Conservation (phyloP, 2,797 vertebrate genomes). For the Bradypodion ventrale region DNA sequence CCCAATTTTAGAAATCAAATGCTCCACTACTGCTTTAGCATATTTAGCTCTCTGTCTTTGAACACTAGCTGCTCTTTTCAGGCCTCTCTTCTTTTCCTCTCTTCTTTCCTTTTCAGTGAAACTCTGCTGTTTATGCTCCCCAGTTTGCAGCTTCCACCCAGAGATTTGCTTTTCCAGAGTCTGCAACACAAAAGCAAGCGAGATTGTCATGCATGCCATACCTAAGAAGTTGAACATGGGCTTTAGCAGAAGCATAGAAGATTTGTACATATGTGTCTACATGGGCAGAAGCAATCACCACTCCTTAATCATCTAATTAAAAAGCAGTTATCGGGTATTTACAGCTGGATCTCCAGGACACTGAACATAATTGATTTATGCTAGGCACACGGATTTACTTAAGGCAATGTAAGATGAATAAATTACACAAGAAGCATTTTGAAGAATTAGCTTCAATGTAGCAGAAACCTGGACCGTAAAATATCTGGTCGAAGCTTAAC, state of each 20-base stretch:
- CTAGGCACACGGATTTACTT: background rate
- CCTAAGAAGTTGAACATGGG: too few species aligned
- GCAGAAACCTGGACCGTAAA: background rate
- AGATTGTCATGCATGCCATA: constrained; percentile 32
- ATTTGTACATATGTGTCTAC: background rate
- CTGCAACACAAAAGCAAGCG: constrained; percentile 71
- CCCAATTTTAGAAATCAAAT: constrained; percentile 76
- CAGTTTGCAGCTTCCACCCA: constrained; percentile 78
- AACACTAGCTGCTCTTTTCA: constrained; percentile 82
- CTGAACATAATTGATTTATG: background rate
- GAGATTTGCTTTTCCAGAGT: constrained; percentile 78
- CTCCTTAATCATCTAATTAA: background rate
- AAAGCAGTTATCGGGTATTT: background rate
- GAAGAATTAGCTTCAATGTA: background rate
- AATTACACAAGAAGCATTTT: background rate
- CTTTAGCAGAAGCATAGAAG: background rate
- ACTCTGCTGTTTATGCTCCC: constrained; percentile 73
- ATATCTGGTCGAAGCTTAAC: background rate
- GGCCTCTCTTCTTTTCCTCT: constrained; percentile 73
- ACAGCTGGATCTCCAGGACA: background rate
- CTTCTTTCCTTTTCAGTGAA: constrained; percentile 70
- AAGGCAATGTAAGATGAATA: background rate
- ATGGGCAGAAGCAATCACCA: background rate
- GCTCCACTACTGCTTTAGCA: constrained; percentile 79
- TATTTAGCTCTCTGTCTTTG: constrained; percentile 80